These are phyloP conservation scores for Sebastiscus albofasciatus DNA, from an alignment of 2,797 vertebrate genomes.

Conservation along the genomic window DNA sequence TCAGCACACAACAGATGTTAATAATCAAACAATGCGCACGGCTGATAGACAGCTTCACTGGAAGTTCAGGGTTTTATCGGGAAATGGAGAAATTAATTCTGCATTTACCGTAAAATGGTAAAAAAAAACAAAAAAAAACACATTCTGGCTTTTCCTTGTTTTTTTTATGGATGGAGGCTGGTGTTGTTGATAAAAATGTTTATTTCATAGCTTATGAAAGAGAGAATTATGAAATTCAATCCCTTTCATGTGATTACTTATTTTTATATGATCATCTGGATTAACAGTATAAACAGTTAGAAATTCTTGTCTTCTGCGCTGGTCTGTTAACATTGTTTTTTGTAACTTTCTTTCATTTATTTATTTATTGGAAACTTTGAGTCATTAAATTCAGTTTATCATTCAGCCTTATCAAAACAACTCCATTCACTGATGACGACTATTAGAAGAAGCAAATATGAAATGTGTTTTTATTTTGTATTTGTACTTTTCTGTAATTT, in stretches of 20 bases:
- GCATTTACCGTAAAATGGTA: not conserved
- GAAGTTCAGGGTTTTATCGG: not conserved
- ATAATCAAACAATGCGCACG: not conserved
- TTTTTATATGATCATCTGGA: not conserved
- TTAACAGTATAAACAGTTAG: not conserved
- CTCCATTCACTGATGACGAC: not conserved
- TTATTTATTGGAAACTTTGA: too few relatives aligned
- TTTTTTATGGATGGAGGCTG: not conserved
- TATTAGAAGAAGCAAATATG: not conserved
- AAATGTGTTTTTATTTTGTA: not conserved
- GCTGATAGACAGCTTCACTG: not conserved
- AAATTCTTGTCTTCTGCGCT: not conserved
- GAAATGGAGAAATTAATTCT: not conserved
- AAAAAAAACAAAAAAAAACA: not conserved
- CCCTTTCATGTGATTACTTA: too few relatives aligned
- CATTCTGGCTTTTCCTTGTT: not conserved
- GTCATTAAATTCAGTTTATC: not conserved
- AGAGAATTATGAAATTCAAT: not conserved
- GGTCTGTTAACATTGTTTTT: too few relatives aligned
- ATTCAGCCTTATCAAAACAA: not conserved
- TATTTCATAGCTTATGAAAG: not conserved
- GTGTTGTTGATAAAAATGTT: not conserved
- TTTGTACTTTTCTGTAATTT: not conserved
- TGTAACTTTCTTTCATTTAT: too few relatives aligned
- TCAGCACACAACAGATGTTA: constrained; percentile 38